These are phyloP conservation scores for Agrypnus murinus DNA, from an alignment of 2,888 invertebrate species.

Conservation along the genomic window DNA sequence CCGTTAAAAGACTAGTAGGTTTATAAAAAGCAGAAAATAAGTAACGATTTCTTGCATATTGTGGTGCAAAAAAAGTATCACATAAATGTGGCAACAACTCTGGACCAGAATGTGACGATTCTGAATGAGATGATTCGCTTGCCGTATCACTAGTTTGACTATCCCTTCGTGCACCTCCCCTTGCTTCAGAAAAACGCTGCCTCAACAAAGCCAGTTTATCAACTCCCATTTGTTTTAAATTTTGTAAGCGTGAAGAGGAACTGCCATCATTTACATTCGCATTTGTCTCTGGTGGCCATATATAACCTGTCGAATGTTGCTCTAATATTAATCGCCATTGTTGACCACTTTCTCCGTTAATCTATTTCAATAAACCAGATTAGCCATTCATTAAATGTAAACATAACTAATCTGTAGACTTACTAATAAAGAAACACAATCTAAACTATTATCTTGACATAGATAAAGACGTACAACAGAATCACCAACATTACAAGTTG, in stretches of 20 bases:
- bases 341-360: constrained; percentile 74
- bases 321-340: constrained; percentile 91
- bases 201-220: constrained; percentile 80
- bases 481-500: constrained; percentile 78
- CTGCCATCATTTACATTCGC: constrained; percentile 67
- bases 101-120: constrained; percentile 62
- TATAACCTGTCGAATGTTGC: constrained; percentile 82
- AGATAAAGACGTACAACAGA: constrained; percentile 79
- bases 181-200: constrained; percentile 76
- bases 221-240: constrained; percentile 80
- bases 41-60: constrained; percentile 75
- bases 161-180: constrained; percentile 63
- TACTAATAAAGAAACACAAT: constrained; percentile 78
- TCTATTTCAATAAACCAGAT: constrained; percentile 57
- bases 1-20: constrained; percentile 74
- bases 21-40: constrained; percentile 77
- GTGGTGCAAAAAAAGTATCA: constrained; percentile 75
- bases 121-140: constrained; percentile 64
- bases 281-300: constrained; percentile 75
- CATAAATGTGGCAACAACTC: constrained; percentile 70
- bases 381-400: too few relatives aligned
- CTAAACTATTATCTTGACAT: constrained; percentile 82
- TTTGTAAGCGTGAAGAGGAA: constrained; percentile 75
- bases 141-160: constrained; percentile 67
- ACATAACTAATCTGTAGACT: constrained; percentile 65